These are phyloP conservation scores for Cisticola juncidis DNA, from an alignment of 2,113 vertebrate species.

Conservation along the genomic window DNA sequence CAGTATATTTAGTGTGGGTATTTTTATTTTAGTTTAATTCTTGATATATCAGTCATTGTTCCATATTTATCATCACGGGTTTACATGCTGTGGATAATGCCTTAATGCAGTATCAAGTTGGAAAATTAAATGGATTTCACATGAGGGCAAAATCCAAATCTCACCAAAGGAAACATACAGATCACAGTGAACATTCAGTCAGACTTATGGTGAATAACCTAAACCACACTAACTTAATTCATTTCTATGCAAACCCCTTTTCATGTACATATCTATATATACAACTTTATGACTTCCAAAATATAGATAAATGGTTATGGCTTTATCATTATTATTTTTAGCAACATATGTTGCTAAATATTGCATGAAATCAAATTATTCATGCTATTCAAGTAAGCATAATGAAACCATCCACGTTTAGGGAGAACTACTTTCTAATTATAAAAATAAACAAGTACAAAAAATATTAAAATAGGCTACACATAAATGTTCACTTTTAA, in stretches of 20 bases:
- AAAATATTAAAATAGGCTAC: neutral
- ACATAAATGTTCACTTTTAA: neutral
- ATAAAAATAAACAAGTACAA: neutral
- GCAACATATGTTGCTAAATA: conserved; percentile 18
- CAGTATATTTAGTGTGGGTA: neutral
- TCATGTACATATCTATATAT: neutral
- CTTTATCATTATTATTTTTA: conserved; percentile 1
- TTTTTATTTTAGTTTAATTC: neutral
- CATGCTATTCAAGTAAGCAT: neutral
- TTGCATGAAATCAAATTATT: conserved; percentile 38
- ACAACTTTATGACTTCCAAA: neutral
- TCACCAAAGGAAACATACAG: neutral
- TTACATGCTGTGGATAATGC: neutral
- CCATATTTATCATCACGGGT: neutral
- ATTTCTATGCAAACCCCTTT: neutral
- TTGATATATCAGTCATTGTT: neutral
- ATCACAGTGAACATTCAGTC: neutral
- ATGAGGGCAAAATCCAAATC: neutral
- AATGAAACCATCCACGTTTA: neutral
- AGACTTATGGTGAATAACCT: neutral
- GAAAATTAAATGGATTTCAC: neutral
- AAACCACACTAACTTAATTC: neutral
- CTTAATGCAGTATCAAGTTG: neutral
- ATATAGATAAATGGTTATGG: neutral
- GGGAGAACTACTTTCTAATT: neutral